Conservation (phyloP, 2,888 invertebrate genomes). For the Tiliacea aurago region DNA sequence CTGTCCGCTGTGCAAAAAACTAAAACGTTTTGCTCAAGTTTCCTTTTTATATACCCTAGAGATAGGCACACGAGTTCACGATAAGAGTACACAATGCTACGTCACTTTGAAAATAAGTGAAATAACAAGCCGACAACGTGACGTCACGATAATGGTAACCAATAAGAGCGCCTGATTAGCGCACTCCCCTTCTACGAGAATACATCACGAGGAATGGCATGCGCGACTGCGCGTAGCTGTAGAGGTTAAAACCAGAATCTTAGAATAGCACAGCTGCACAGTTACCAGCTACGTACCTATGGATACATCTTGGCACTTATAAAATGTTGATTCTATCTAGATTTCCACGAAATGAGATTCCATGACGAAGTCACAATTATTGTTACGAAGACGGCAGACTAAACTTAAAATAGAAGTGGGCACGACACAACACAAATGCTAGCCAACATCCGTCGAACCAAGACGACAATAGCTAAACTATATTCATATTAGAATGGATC, state of each 20-base stretch:
- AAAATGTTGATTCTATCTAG: conserved; percentile 44
- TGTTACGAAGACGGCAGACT: conserved; percentile 33
- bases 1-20: conserved; percentile 61
- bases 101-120: conserved; percentile 81
- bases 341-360: conserved; percentile 59
- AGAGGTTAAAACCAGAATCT: conserved; percentile 81
- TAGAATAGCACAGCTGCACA: conserved; percentile 65
- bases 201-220: conserved; percentile 69
- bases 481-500: conserved; percentile 24
- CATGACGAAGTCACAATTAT: conserved; percentile 54
- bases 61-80: conserved; percentile 62
- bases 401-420: conserved; percentile 60
- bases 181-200: conserved; percentile 82
- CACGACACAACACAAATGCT: conserved; percentile 38
- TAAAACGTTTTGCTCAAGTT: conserved; percentile 70
- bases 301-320: conserved; percentile 65
- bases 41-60: conserved; percentile 78
- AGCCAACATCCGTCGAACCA: conserved; percentile 50
- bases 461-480: conserved; percentile 26
- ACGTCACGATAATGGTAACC: conserved; percentile 79
- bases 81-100: conserved; percentile 73
- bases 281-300: conserved; percentile 38
- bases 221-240: conserved; percentile 46
- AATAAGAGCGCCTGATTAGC: conserved; percentile 75
- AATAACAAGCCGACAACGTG: conserved; percentile 71